phyloP scores from a whole-genome alignment of 2,888 invertebrate species.

The Rhodophaea formosa region DNA sequence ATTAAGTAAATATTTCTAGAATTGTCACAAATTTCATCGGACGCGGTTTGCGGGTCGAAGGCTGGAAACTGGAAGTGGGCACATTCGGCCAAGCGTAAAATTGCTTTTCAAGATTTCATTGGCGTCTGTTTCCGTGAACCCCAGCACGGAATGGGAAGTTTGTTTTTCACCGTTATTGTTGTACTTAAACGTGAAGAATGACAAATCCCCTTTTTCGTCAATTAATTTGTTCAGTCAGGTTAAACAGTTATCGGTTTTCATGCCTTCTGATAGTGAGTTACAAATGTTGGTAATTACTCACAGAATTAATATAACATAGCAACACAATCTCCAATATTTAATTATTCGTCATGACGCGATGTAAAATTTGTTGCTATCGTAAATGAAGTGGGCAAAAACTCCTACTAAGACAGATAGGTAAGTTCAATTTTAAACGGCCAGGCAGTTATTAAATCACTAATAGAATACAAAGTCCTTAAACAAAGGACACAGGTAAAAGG shows the following conservation, averaged over 20 bases:
- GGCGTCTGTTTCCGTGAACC: constrained; percentile 36
- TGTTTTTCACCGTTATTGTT: constrained; percentile 20
- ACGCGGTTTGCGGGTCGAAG: constrained; percentile 25
- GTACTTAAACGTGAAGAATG: not conserved
- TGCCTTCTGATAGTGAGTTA: no score
- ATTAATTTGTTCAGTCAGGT: not conserved
- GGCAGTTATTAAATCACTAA: no score
- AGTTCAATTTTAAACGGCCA: no score
- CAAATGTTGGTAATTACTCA: no score
- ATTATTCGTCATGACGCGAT: no score
- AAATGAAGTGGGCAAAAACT: no score
- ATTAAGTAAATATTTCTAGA: not conserved
- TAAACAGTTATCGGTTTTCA: not conserved
- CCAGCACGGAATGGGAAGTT: constrained; percentile 38
- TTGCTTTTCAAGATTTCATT: constrained; percentile 40
- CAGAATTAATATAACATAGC: no score
- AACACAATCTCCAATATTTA: no score
- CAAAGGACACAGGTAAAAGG: no score
- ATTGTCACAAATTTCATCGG: not conserved
- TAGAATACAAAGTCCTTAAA: no score
- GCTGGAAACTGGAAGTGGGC: constrained; percentile 32
- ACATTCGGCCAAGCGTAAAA: constrained; percentile 44
- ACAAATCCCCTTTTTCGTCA: not conserved
- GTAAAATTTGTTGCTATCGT: no score
- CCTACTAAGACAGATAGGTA: no score